These are phyloP conservation scores for Folsomia manolachei DNA, from an alignment of 2,888 invertebrate genomes.

Conservation along the genomic window DNA sequence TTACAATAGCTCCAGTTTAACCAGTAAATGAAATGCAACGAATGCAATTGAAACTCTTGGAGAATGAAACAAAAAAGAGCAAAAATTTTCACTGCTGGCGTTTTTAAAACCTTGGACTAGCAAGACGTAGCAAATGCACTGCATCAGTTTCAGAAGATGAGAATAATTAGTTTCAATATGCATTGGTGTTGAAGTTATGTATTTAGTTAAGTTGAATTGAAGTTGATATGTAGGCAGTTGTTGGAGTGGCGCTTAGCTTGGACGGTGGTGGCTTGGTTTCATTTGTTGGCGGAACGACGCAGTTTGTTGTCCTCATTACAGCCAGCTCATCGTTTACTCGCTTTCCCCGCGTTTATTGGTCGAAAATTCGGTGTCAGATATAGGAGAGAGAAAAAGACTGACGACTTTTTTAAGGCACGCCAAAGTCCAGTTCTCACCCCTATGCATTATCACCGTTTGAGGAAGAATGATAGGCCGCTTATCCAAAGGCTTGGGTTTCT, in stretches of 20 bases:
- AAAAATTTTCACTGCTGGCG: too few species aligned
- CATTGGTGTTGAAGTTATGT: too few species aligned
- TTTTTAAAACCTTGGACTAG: neutral
- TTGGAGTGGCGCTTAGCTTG: neutral
- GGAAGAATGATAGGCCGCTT: neutral
- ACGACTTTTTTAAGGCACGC: constrained; percentile 49
- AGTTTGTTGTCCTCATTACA: constrained; percentile 16
- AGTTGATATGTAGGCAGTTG: neutral
- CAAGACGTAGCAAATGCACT: neutral
- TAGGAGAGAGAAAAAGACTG: constrained; percentile 54
- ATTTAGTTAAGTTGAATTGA: neutral
- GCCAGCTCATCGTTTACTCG: too few species aligned
- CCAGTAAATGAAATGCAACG: neutral
- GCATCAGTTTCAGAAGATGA: too few species aligned
- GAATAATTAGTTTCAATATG: too few species aligned
- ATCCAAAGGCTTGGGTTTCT: neutral
- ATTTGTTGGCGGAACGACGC: constrained; percentile 13
- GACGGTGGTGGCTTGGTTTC: neutral
- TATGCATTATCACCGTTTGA: constrained; percentile 50
- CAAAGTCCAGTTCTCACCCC: constrained; percentile 52
- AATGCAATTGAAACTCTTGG: too few species aligned
- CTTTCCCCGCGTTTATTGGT: too few species aligned
- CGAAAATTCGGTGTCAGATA: constrained; percentile 50
- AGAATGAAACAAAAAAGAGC: too few species aligned
- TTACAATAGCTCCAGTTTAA: neutral